Conservation (phyloP, 1,140 invertebrate genomes). For the Brachionus rubens region DNA sequence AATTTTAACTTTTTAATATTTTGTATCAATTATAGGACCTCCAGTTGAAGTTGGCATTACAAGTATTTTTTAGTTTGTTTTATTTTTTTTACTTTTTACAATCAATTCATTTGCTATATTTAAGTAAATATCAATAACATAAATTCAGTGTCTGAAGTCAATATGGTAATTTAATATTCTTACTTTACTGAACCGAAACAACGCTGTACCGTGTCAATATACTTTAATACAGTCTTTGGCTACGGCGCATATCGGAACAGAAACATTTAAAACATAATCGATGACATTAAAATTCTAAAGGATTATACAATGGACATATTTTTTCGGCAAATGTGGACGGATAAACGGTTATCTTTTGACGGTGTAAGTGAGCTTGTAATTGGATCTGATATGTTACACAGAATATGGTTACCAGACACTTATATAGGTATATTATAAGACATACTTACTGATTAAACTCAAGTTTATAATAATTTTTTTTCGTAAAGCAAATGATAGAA, state of each 20-base stretch:
- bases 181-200: no score
- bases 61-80: no score
- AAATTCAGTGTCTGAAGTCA: conserved; percentile 95
- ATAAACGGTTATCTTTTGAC: conserved; percentile 85
- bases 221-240: no score
- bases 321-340: conserved; percentile 96
- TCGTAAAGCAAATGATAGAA: conserved; percentile 95
- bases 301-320: conserved; percentile 98
- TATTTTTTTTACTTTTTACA: no score
- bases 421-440: conserved; percentile 49
- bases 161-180: conserved; percentile 72
- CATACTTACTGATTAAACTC: no score
- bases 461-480: background rate
- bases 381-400: conserved; percentile 89
- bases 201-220: no score
- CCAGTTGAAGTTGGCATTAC: conserved; percentile 44
- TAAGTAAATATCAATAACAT: conserved; percentile 66
- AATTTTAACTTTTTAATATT: background rate
- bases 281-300: no score
- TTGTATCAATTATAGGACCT: conserved; percentile 16
- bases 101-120: no score
- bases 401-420: conserved; percentile 96
- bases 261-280: no score
- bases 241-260: no score
- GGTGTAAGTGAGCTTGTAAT: conserved; percentile 62